Evolutionary conservation across 2,797 vertebrate species (phyloP).

Genomic region (Cyclopterus lumpus): DNA sequence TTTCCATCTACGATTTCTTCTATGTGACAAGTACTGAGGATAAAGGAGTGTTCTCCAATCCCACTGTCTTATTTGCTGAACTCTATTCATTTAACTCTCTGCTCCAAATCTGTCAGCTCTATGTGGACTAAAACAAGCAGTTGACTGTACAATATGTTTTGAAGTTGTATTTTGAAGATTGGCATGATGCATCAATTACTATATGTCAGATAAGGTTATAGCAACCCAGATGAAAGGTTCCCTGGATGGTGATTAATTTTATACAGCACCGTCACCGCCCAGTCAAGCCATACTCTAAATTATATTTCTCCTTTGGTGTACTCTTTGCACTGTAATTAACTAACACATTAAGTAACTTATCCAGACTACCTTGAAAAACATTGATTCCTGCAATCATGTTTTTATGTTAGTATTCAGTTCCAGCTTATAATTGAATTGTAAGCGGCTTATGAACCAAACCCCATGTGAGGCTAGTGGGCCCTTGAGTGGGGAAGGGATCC

Average conservation of each 20-base stretch:
- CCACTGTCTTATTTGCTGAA: constrained; percentile 89
- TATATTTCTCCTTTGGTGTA: constrained; percentile 59
- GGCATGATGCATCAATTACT: constrained; percentile 53
- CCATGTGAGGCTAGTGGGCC: constrained; percentile 73
- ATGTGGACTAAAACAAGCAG: constrained; percentile 64
- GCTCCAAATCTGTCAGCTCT: constrained; percentile 73
- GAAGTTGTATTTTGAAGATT: constrained; percentile 58
- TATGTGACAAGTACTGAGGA: constrained; percentile 81
- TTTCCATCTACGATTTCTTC: constrained; percentile 73
- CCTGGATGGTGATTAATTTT: constrained; percentile 60
- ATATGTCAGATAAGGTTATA: constrained; percentile 54
- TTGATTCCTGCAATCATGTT: constrained; percentile 55
- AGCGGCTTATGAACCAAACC: constrained; percentile 62
- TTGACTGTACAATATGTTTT: constrained; percentile 56
- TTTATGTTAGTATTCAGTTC: constrained; percentile 53
- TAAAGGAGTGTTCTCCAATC: constrained; percentile 87
- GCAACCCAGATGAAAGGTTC: constrained; percentile 46
- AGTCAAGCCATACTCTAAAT: constrained; percentile 50
- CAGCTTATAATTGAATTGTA: constrained; percentile 63
- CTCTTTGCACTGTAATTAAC: constrained; percentile 49
- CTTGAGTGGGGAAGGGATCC: constrained; percentile 76
- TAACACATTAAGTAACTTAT: constrained; percentile 29
- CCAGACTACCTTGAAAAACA: constrained; percentile 40
- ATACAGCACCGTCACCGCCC: constrained; percentile 47
- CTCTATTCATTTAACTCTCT: constrained; percentile 77